Conservation (phyloP, 2,113 vertebrate species). For the Cyprinodon tularosa region DNA sequence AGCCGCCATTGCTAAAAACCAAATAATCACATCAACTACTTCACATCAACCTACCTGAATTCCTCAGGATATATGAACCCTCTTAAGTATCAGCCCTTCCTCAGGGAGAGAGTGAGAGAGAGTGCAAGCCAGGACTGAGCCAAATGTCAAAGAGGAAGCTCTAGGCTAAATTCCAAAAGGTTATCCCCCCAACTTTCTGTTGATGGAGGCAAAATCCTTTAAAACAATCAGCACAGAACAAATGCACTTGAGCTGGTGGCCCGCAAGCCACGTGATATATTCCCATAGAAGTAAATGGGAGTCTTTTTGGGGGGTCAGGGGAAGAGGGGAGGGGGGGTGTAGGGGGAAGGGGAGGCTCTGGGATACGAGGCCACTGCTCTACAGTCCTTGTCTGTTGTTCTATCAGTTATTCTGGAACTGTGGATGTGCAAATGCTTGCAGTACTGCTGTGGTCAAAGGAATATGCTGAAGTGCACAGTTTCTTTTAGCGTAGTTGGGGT, state of each 20-base stretch:
- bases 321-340: slow-evolving; percentile 24
- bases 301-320: slow-evolving; percentile 36
- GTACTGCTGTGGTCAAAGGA: slow-evolving; percentile 77
- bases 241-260: slow-evolving; percentile 69
- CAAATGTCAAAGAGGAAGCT: slow-evolving; percentile 76
- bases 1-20: background rate
- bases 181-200: slow-evolving; percentile 83
- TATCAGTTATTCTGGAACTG: slow-evolving; percentile 75
- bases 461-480: slow-evolving; percentile 82
- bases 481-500: slow-evolving; percentile 70
- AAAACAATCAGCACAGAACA: slow-evolving; percentile 72
- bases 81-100: slow-evolving; percentile 67
- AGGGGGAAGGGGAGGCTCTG: slow-evolving; percentile 21
- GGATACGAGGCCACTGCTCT: slow-evolving; percentile 38
- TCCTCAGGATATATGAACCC: slow-evolving; percentile 69
- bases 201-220: slow-evolving; percentile 84
- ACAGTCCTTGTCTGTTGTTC: slow-evolving; percentile 72
- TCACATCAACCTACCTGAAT: slow-evolving; percentile 73
- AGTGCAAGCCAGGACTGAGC: slow-evolving; percentile 68
- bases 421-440: slow-evolving; percentile 82
- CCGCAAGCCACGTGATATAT: slow-evolving; percentile 63
- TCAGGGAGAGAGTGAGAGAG: slow-evolving; percentile 71
- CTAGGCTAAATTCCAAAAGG: slow-evolving; percentile 81
- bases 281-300: slow-evolving; percentile 53
- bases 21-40: background rate